phyloP scores from a whole-genome alignment of 2,113 vertebrate species.

The Chelonoidis abingdonii region DNA sequence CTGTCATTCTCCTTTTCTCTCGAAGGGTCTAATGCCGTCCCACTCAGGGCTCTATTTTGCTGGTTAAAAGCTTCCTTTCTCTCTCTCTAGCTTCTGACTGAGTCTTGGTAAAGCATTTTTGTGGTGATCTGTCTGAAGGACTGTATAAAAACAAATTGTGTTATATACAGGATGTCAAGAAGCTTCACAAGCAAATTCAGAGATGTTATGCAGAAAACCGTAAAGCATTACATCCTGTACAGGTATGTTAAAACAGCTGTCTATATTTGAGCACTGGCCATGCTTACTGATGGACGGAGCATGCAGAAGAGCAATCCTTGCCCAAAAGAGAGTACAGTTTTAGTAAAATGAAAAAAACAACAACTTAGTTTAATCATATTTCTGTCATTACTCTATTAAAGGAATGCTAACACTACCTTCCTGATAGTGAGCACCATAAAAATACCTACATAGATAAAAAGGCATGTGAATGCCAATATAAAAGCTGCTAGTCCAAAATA shows the following conservation, averaged over 20 bases:
- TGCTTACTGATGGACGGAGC: not conserved
- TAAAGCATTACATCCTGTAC: slow-evolving; percentile 89
- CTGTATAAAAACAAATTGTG: slow-evolving; percentile 66
- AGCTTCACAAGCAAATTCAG: slow-evolving; percentile 98
- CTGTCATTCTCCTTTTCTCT: not conserved
- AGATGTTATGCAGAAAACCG: slow-evolving; percentile 96
- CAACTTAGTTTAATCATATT: not conserved
- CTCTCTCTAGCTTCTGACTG: slow-evolving; percentile 63
- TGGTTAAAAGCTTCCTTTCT: slow-evolving; percentile 66
- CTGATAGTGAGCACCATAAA: not conserved
- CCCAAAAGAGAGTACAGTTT: not conserved
- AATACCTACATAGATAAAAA: rapidly evolving
- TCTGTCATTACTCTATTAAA: not conserved
- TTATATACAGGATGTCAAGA: slow-evolving; percentile 90
- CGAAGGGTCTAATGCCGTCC: not conserved
- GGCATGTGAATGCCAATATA: not conserved
- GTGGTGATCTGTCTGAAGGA: slow-evolving; percentile 60
- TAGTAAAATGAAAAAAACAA: not conserved
- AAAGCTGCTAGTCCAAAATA: not conserved
- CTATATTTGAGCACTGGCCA: not conserved
- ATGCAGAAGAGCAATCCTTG: not conserved
- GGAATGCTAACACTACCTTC: not conserved
- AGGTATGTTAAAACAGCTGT: slow-evolving; percentile 79
- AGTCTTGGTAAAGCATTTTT: slow-evolving; percentile 65
- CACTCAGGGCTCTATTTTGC: slow-evolving; percentile 20